Evolutionary conservation across 2,113 vertebrate species (phyloP).

Genomic region (Vimba vimba): DNA sequence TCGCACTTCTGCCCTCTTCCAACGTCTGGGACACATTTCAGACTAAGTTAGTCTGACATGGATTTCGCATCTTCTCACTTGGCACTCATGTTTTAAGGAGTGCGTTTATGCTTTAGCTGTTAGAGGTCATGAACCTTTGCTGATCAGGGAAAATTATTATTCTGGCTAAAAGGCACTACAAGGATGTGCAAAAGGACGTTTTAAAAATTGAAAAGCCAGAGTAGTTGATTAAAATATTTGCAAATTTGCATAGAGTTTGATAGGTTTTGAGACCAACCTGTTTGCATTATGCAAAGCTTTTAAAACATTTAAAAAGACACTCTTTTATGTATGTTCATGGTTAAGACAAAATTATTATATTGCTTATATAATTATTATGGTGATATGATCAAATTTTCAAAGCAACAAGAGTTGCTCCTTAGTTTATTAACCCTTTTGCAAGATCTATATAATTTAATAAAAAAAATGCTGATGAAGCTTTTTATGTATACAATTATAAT

Average conservation of each 20-base stretch:
- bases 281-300: neutral
- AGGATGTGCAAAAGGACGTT: neutral
- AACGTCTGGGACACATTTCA: neutral
- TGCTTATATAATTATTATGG: neutral
- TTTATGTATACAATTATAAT: neutral
- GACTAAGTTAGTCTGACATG: slow-evolving; percentile 28
- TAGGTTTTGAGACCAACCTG: neutral
- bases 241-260: neutral
- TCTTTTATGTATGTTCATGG: neutral
- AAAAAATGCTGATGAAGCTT: too few species aligned
- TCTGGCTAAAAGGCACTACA: neutral
- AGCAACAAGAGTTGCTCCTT: neutral
- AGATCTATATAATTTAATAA: neutral
- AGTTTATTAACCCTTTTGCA: neutral
- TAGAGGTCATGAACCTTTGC: neutral
- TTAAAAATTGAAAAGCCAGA: neutral
- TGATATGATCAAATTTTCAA: neutral
- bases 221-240: neutral
- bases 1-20: slow-evolving; percentile 26
- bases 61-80: slow-evolving; percentile 38
- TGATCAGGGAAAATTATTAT: neutral
- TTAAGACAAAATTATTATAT: neutral
- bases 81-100: neutral
- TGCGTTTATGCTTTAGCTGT: neutral
- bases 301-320: neutral